A percentile compares a stretch with the other conserved stretches of the same genome.
Conservation (phyloP, 2,888 invertebrate species). For the Caenorhabditis auriculariae region DNA sequence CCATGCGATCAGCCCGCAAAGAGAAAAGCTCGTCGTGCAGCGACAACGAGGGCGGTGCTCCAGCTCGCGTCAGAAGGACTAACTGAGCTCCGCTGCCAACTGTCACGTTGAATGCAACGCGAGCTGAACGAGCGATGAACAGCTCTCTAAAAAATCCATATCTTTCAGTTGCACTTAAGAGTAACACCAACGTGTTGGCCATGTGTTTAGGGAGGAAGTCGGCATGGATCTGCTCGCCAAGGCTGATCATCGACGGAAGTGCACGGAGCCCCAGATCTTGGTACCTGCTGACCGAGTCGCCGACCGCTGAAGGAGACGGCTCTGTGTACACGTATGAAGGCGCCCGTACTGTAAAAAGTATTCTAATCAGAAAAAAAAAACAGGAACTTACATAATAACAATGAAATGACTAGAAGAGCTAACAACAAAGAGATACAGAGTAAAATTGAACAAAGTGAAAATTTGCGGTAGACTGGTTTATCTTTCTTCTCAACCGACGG, state of each 20-base stretch:
- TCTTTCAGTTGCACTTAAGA: background rate
- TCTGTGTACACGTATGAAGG: conserved; percentile 41
- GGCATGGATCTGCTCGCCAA: conserved; percentile 47
- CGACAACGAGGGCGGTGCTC: conserved; percentile 82
- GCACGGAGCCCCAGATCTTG: conserved; percentile 34
- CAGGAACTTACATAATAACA: conserved; percentile 37
- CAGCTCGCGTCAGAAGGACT: conserved; percentile 89
- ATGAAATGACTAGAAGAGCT: conserved; percentile 27
- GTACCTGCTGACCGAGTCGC: conserved; percentile 15
- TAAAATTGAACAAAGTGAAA: conserved; percentile 20
- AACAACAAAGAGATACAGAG: conserved; percentile 22
- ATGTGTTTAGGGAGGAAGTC: conserved; percentile 45
- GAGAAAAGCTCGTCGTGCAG: conserved; percentile 81
- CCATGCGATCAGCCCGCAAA: conserved; percentile 42
- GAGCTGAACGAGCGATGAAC: conserved; percentile 20
- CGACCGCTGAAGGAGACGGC: conserved; percentile 23
- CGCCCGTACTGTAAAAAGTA: conserved; percentile 32
- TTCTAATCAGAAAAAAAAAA: background rate
- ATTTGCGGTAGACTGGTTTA: conserved; percentile 16
- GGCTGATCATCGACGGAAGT: conserved; percentile 39
- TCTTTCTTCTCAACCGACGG: conserved; percentile 17
- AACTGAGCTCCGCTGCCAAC: conserved; percentile 66
- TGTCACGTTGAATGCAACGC: conserved; percentile 47
- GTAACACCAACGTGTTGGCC: conserved; percentile 39
- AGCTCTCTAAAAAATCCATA: conserved; percentile 26